These are phyloP conservation scores for Harpagus bidentatus DNA, from an alignment of 2,113 vertebrate species.

Conservation along the genomic window DNA sequence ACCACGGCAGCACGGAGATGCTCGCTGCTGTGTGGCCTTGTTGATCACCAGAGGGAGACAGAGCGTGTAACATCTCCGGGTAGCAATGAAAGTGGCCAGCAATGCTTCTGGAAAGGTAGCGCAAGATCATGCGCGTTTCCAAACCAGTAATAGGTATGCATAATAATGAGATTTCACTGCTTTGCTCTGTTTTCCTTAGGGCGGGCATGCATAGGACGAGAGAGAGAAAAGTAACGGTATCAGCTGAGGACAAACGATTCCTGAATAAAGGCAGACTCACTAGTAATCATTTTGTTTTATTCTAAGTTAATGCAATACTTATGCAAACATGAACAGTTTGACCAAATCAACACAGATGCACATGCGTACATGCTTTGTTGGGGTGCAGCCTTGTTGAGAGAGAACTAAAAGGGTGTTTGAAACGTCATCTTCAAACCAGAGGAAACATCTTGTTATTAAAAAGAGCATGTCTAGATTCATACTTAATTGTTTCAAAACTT, in stretches of 20 bases:
- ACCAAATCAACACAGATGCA: background rate
- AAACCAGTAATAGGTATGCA: background rate
- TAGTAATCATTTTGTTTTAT: background rate
- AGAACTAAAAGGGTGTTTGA: background rate
- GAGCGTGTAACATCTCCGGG: slow-evolving; percentile 4
- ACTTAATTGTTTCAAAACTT: background rate
- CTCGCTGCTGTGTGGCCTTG: background rate
- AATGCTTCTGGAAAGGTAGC: background rate
- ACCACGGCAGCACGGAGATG: accelerated
- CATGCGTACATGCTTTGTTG: accelerated
- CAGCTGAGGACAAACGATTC: background rate
- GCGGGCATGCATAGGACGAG: accelerated
- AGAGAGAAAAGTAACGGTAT: background rate
- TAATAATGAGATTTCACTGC: background rate
- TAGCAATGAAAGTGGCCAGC: background rate
- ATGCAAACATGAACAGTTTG: background rate
- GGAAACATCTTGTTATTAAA: background rate
- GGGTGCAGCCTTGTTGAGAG: background rate
- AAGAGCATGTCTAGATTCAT: background rate
- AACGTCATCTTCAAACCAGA: background rate
- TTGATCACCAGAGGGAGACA: slow-evolving; percentile 74
- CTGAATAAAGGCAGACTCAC: background rate
- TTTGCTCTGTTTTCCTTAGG: background rate
- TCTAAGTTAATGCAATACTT: background rate
- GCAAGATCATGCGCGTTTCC: background rate